phyloP scores from a whole-genome alignment of 2,797 vertebrate species.

The Enoplosus armatus region DNA sequence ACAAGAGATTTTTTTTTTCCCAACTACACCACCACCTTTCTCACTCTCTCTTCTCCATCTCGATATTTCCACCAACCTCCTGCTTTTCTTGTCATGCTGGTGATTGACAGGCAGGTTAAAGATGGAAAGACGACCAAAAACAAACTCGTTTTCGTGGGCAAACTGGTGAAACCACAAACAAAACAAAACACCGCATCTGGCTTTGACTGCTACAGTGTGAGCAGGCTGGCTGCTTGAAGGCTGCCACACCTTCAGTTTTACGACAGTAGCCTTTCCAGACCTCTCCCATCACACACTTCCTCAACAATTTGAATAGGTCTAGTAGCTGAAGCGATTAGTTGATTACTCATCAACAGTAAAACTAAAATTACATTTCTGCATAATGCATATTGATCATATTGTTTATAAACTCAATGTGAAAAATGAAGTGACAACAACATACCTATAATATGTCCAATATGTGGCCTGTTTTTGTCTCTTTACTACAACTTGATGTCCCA shows the following conservation, averaged over 20 bases:
- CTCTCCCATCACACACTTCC: neutral
- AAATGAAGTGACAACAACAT: too few species aligned
- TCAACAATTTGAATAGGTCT: neutral
- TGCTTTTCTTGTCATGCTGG: neutral
- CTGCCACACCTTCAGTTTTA: neutral
- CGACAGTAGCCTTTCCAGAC: neutral
- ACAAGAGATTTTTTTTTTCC: conserved; percentile 16
- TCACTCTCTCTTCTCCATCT: neutral
- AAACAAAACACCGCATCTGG: neutral
- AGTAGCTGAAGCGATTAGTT: too few species aligned
- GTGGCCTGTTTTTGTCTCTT: too few species aligned
- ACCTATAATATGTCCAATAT: too few species aligned
- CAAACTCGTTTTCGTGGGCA: conserved; percentile 7
- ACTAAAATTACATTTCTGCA: too few species aligned
- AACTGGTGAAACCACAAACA: neutral
- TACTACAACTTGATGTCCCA: too few species aligned
- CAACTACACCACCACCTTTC: conserved; percentile 5
- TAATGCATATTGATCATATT: too few species aligned
- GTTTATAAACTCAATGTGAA: too few species aligned
- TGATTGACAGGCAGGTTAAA: conserved; percentile 12
- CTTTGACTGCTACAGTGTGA: neutral
- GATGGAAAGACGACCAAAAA: too few species aligned
- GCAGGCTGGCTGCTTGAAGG: neutral
- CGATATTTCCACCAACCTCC: conserved; percentile 3
- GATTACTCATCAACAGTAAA: too few species aligned